Evolutionary conservation across 2,113 vertebrate genomes (phyloP), one percentile per base, ranked within the genome.

Genomic region (Phasianus colchicus): DNA sequence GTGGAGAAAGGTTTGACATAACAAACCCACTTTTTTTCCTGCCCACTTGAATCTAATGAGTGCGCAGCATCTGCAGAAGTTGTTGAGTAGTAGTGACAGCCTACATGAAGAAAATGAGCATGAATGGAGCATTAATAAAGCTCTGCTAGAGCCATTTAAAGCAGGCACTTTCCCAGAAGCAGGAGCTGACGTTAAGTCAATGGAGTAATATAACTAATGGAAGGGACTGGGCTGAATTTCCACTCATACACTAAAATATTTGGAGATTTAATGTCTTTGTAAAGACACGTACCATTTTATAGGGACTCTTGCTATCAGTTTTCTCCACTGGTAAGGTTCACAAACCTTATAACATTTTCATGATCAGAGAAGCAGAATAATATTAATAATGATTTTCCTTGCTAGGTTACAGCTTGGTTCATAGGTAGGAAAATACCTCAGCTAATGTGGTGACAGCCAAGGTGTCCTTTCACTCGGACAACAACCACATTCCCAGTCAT

Each of bases 31-130:
- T 38, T 63, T 64, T 87, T 72, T 86, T 97, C 80, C 93, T 95
- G 86, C 90, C 90, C 90, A 2, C 76, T 93, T 95, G 93, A 96
- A 86, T 48, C 66, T 72, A 73, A 94, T 93, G 80, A 95, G 91
- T 63, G 61, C 90, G 55, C 43, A 0, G 1, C 34, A 30, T 1
- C 36, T 69, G 48, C 66, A 78, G 90, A 66, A 82, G 83, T 2
- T 84, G 76, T 73, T 96, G 86, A 90, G 69, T 83, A 83, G 48
- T 38, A 66, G 58, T 86, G 94, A 91, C 85, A 91, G 92, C 34
- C 75, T 50, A 30, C 55, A 63, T 1, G 73, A 75, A 70, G 86
- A 90, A 92, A 95, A 81, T 79, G 76, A 90, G 24, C 73, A 6
- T 17, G 83, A 83, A 89, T 24, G 69, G 79, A 86, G 27, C 17